Evolutionary conservation across 2,113 vertebrate genomes (phyloP), one percentile per base, ranked within the genome.

Genomic region (Poeciliopsis retropinna): DNA sequence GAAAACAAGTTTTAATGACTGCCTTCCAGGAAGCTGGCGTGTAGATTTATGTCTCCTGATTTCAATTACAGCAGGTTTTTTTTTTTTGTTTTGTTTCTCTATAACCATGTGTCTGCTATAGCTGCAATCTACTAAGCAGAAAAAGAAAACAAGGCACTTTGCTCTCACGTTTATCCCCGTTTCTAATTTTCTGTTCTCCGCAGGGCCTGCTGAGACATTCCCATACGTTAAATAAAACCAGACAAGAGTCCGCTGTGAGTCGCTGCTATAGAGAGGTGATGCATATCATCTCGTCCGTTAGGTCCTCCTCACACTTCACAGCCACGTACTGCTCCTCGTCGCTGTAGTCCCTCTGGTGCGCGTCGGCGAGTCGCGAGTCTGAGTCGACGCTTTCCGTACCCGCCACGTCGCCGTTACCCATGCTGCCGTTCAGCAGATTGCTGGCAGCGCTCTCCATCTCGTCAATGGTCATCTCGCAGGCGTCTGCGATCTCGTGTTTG

Each of bases 381-480:
- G 94, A 93, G 0, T 83, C 88, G 60, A 85, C 67, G 47, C 84
- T 73, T 27, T 34, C 84, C 0, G 60, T 47, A 29, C 15, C 75
- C 14, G 60, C 62, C 0, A 11, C 70, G 66, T n/a, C 75, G 39
- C 83, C 64, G 29, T 87, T 88, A 10, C 79, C 81, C 85, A 95
- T 78, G 1, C 91, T 95, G 47, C 97, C 96, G 0, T 97, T 98
- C 74, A 99, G 95, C 90, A 99, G 94, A 71, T 95, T 95, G 81
- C 96, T 98, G 64, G 98, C 98, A 0, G 98, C 98, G 3, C 98
- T 99, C 92, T 99, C 98, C 98, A 99, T 99, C 92, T 99, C 98
- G 0, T 99, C 97, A 1, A 98, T 97, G 60, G 97, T 99, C 93
- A 99, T 94, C 89, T 98, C 95, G 72, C 97, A 99, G 25, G 98